Evolutionary conservation across 1,140 invertebrate genomes (phyloP), one percentile per base, ranked within the genome.

Genomic region (Plectrocnemia conspersa): DNA sequence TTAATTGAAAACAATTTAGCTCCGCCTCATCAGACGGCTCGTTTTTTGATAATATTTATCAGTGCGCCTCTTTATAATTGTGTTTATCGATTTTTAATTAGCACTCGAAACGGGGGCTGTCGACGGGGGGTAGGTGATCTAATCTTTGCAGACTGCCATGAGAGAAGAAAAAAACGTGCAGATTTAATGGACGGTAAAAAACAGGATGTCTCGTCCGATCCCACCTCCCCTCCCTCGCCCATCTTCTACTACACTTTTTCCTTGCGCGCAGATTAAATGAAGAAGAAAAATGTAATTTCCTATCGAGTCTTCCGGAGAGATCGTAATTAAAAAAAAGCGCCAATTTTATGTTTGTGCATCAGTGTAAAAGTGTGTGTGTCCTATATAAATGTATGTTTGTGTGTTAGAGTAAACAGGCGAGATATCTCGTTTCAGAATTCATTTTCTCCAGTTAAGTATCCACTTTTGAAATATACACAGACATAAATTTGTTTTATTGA

Each of bases 281-380:
- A 59, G 58, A 59, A 46, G 44, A 59, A 50, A 55, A 59, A 59
- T 59, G 52, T 59, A 59, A 59, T 59, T 59, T 59, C 58, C 58
- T 59, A 59, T 59, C 58, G 45, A 45, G 47, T 55, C 35, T 59
- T 59, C 58, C 58, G 58, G 52, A 32, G 38, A 45, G 36, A 45
- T 52, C 58, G 52, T 59, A 59, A 59, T 59, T 59, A 59, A 59
- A 59, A 54, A 59, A 54, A 54, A 55, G 25, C 35, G 35, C 35
- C 35, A 38, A 38, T 38, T 38, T 38, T 16, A 38, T 13, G 35
- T 38, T 13, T 38, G 11, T 38, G 11, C 35, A 38, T 38, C 35
- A 16, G n/a, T n/a, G n/a, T n/a, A n/a, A n/a, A n/a, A n/a, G n/a
- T n/a, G n/a, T n/a, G n/a, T n/a, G n/a, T n/a, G n/a, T n/a, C n/a